A percentile compares a stretch with the other conserved stretches of the same genome.
phyloP scores from a whole-genome alignment of 2,888 invertebrate genomes.

The Coleophora flavipennella region DNA sequence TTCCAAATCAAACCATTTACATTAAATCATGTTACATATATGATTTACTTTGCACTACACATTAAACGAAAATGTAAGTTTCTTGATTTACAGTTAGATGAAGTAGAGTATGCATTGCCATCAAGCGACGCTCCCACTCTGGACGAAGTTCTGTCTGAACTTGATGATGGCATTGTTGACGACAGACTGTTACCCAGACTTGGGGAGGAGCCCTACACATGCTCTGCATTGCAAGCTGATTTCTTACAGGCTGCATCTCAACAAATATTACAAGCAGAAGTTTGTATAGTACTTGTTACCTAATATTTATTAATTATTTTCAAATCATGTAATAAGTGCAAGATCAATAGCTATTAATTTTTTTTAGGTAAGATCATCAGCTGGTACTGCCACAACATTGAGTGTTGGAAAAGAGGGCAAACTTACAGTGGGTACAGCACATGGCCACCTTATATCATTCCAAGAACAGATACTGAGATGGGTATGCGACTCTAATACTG shows the following conservation, averaged over 20 bases:
- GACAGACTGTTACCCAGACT: conserved; percentile 23
- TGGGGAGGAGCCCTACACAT: conserved; percentile 39
- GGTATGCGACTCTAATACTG: conserved; percentile 80
- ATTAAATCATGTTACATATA: no score
- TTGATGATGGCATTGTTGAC: conserved; percentile 33
- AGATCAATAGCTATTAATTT: conserved; percentile 4
- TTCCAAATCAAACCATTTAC: no score
- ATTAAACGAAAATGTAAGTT: no score
- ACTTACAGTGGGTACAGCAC: conserved; percentile 94
- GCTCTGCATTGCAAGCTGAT: conserved; percentile 59
- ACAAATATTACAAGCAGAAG: conserved; percentile 89
- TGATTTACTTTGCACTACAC: no score
- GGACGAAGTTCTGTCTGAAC: conserved; percentile 46
- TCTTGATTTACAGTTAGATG: conserved; percentile 60
- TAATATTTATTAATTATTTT: no score
- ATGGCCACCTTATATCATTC: conserved; percentile 87
- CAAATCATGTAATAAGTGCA: no score
- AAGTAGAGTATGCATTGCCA: conserved; percentile 62
- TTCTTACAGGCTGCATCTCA: conserved; percentile 91
- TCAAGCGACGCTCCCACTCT: conserved; percentile 59
- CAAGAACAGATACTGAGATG: conserved; percentile 88
- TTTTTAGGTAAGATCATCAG: conserved; percentile 87
- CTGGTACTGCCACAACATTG: conserved; percentile 89
- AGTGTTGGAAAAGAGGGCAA: conserved; percentile 79
- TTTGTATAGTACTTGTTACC: conserved; percentile 31